Evolutionary conservation across 2,113 vertebrate genomes (phyloP).

Genomic region (Xenopus tropicalis): UCB_Xtro_10.0 CM004447.2:103440001-103440500

Average conservation of each 20-base stretch:
- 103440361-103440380: no score
- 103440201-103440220: background rate
- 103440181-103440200: background rate
- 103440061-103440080: background rate
- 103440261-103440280: no score
- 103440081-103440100: slow-evolving; percentile 5
- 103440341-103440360: no score
- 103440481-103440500: no score
- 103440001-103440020: background rate
- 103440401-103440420: no score
- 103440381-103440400: no score
- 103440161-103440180: background rate
- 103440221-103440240: background rate
- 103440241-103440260: background rate
- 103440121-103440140: background rate
- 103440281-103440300: no score
- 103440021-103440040: background rate
- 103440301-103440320: no score
- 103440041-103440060: background rate
- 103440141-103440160: background rate
- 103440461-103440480: no score
- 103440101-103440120: slow-evolving; percentile 3
- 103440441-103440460: no score
- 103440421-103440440: no score
- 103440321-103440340: no score